phyloP scores from a whole-genome alignment of 2,888 invertebrate species.

The Lissonota sp. region DNA sequence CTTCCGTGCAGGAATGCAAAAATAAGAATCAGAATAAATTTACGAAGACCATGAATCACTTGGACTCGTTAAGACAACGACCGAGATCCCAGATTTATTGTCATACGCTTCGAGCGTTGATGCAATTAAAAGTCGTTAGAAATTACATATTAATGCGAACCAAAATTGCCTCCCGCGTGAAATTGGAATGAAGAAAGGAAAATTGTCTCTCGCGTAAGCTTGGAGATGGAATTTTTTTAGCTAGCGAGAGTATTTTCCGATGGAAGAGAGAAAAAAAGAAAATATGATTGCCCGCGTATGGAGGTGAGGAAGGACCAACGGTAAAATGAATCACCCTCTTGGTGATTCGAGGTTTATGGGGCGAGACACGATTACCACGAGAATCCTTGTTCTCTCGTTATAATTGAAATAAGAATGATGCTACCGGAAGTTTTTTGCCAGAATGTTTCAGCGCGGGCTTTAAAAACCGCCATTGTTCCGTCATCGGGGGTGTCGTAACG shows the following conservation, averaged over 20 bases:
- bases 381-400: slow-evolving; percentile 47
- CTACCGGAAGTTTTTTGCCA: slow-evolving; percentile 56
- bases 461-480: slow-evolving; percentile 36
- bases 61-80: slow-evolving; percentile 3
- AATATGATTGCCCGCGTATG: slow-evolving; percentile 59
- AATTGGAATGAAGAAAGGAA: slow-evolving; percentile 14
- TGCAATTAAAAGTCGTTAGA: slow-evolving; percentile 46
- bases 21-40: neutral
- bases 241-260: slow-evolving; percentile 9
- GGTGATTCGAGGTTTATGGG: slow-evolving; percentile 75
- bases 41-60: slow-evolving; percentile 15
- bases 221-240: slow-evolving; percentile 9
- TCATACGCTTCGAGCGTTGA: slow-evolving; percentile 7
- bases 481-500: slow-evolving; percentile 67
- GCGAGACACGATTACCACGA: slow-evolving; percentile 77
- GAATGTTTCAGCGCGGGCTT: neutral
- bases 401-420: slow-evolving; percentile 80
- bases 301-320: slow-evolving; percentile 24
- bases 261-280: slow-evolving; percentile 22
- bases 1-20: neutral
- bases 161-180: slow-evolving; percentile 42
- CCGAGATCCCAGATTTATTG: slow-evolving; percentile 32
- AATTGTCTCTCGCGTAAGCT: neutral
- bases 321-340: slow-evolving; percentile 45
- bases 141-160: slow-evolving; percentile 48